A percentile compares a stretch with the other conserved stretches of the same genome.
These are phyloP conservation scores for Branchipolynoe longqiensis DNA, from an alignment of 2,888 invertebrate genomes.

Conservation along the genomic window DNA sequence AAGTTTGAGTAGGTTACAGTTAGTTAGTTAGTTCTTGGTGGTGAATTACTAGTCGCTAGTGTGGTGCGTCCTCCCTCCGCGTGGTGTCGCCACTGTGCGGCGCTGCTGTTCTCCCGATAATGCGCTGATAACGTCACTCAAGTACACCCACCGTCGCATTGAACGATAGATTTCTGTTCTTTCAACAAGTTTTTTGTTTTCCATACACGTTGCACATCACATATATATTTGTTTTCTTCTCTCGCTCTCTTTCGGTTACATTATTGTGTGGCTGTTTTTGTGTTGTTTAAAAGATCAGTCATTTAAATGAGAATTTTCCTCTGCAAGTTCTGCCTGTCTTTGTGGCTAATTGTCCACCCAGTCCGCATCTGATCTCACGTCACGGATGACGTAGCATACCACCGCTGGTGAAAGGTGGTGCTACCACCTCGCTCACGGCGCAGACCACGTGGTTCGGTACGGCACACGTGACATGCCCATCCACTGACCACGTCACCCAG, in stretches of 20 bases:
- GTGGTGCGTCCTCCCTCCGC: no score
- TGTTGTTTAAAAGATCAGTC: conserved; percentile 28
- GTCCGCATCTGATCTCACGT: background rate
- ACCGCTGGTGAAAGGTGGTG: no score
- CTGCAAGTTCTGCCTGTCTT: background rate
- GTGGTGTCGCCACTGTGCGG: no score
- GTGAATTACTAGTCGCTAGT: no score
- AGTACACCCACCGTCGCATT: conserved; percentile 26
- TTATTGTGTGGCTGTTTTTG: no score
- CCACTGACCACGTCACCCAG: conserved; percentile 15
- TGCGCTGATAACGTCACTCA: background rate
- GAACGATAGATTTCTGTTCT: conserved; percentile 35
- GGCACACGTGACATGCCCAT: conserved; percentile 13
- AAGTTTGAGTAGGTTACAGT: background rate
- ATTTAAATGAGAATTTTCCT: conserved; percentile 3
- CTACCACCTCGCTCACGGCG: no score
- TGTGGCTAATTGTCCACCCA: background rate
- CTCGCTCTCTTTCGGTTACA: no score
- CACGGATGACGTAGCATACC: no score
- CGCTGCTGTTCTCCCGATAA: no score
- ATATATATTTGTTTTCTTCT: no score
- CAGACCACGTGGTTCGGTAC: background rate
- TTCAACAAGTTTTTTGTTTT: conserved; percentile 17
- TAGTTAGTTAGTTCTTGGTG: background rate
- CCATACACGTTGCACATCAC: conserved; percentile 14